Percentiles rank a stretch among this genome's conserved stretches.
These are phyloP conservation scores for Noctua comes DNA, from an alignment of 2,888 invertebrate genomes.

Conservation along the genomic window DNA sequence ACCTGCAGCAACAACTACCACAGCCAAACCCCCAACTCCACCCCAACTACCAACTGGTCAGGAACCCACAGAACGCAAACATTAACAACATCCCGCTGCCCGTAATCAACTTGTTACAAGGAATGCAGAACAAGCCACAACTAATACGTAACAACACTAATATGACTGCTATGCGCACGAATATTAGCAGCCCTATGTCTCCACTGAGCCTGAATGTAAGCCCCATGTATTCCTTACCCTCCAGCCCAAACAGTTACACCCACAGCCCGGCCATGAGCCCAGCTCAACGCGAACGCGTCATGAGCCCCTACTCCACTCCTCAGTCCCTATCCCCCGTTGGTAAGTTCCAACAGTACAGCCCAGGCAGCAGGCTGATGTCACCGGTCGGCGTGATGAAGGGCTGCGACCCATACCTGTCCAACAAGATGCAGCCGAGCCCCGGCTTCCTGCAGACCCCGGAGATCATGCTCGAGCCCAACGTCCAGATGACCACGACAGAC, in stretches of 20 bases:
- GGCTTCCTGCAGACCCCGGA: conserved; percentile 77
- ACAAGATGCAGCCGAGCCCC: conserved; percentile 86
- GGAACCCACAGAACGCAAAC: conserved; percentile 70
- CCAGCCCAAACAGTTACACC: conserved; percentile 83
- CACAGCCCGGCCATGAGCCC: conserved; percentile 86
- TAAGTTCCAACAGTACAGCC: conserved; percentile 81
- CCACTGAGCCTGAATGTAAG: conserved; percentile 84
- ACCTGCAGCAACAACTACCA: conserved; percentile 72
- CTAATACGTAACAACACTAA: conserved; percentile 72
- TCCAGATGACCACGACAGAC: conserved; percentile 77
- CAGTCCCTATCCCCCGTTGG: conserved; percentile 84
- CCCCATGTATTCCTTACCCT: conserved; percentile 82
- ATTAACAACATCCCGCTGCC: conserved; percentile 77
- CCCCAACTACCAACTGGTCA: conserved; percentile 75
- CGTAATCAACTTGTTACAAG: conserved; percentile 80
- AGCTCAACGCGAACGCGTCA: conserved; percentile 78
- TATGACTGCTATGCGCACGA: conserved; percentile 67
- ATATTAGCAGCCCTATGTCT: conserved; percentile 77
- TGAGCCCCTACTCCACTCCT: conserved; percentile 84
- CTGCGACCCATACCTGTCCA: conserved; percentile 84
- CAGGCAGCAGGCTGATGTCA: conserved; percentile 77
- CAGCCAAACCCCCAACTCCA: conserved; percentile 70
- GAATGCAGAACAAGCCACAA: conserved; percentile 72
- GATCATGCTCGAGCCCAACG: conserved; percentile 78
- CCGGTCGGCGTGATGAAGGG: conserved; percentile 79